These are phyloP conservation scores for Oppia nitens DNA, from an alignment of 1,140 invertebrate species.

Conservation along the genomic window DNA sequence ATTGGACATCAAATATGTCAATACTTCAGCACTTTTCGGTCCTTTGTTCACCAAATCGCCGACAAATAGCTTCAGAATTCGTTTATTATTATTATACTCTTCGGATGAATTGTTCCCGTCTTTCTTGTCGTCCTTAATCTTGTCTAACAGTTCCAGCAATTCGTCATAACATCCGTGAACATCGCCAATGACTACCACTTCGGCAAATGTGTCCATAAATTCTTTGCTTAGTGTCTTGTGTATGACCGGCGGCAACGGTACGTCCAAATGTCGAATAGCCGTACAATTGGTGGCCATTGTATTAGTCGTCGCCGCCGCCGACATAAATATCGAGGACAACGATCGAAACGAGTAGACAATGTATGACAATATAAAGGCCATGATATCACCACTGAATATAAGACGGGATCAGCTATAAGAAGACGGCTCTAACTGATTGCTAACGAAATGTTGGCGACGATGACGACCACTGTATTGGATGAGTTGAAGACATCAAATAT, in stretches of 20 bases:
- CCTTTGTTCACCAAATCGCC: slow-evolving; percentile 31
- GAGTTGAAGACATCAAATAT: too few species aligned
- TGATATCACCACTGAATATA: too few species aligned
- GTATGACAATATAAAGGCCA: neutral
- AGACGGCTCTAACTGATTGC: too few species aligned
- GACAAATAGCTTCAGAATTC: slow-evolving; percentile 26
- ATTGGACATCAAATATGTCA: slow-evolving; percentile 17
- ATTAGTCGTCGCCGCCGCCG: neutral
- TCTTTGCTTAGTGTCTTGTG: neutral
- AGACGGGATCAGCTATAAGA: too few species aligned
- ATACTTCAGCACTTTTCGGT: slow-evolving; percentile 25
- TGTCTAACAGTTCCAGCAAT: slow-evolving; percentile 19
- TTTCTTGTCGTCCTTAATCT: slow-evolving; percentile 19
- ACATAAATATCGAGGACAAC: neutral
- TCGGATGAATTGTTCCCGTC: neutral
- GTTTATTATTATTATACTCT: neutral
- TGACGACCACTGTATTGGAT: too few species aligned
- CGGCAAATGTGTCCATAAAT: slow-evolving; percentile 15
- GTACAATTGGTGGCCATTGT: neutral
- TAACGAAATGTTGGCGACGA: too few species aligned
- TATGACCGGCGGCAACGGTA: slow-evolving; percentile 4
- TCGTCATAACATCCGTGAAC: slow-evolving; percentile 31
- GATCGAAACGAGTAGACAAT: neutral
- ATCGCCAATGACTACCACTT: slow-evolving; percentile 29
- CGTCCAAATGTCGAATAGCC: neutral